A percentile compares a stretch with the other conserved stretches of the same genome.
These are phyloP conservation scores for Lumbricus terrestris DNA, from an alignment of 2,888 invertebrate species.

Conservation along the genomic window DNA sequence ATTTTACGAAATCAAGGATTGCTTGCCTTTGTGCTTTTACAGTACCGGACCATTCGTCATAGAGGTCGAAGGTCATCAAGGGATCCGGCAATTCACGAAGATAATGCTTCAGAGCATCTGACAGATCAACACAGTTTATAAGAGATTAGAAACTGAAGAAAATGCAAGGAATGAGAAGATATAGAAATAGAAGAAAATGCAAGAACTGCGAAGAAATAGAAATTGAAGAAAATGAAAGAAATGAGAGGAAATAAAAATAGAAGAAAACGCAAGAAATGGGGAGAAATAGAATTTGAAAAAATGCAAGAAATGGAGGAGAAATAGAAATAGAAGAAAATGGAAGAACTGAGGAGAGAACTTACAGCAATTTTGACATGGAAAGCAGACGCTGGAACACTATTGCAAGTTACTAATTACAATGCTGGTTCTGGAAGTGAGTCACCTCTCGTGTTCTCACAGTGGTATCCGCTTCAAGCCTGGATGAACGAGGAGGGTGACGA, in stretches of 20 bases:
- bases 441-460: too few species aligned
- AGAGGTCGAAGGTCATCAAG: slow-evolving; percentile 14
- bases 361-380: neutral
- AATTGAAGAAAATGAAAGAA: neutral
- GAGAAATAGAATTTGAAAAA: too few species aligned
- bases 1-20: neutral
- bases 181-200: neutral
- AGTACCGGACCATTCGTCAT: neutral
- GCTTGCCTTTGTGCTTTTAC: slow-evolving; percentile 26
- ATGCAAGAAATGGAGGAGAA: neutral
- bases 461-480: too few species aligned
- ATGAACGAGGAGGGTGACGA: too few species aligned
- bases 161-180: neutral
- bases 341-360: neutral
- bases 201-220: too few species aligned
- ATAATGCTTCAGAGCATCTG: neutral
- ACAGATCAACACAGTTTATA: neutral
- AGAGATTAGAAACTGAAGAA: too few species aligned
- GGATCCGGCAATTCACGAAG: neutral
- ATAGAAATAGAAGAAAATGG: neutral
- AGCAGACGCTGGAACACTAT: neutral
- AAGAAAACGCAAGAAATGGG: neutral
- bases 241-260: neutral
- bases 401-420: neutral
- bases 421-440: too few species aligned